Base-by-base conservation (phyloP, 2,888 invertebrate species). In the Rhagonycha fulva region DNA sequence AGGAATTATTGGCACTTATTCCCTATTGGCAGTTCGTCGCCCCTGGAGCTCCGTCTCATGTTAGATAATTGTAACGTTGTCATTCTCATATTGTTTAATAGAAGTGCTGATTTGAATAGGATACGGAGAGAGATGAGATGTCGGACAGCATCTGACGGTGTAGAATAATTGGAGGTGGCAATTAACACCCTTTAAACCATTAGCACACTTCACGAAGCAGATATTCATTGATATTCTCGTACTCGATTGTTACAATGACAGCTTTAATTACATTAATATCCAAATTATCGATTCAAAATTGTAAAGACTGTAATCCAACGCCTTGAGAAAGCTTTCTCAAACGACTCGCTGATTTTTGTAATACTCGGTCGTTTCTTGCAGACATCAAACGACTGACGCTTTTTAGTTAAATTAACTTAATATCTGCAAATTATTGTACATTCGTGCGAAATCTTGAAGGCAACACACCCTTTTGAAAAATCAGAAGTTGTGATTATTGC, bases 181-280 rank as follows among this genome's bases (percentile, higher is more conserved):
- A 81, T 81, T 81, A 81, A 80, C 80, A 79, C 79, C 79, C 77
- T 81, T 79, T 79, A 78, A 79, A 76, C 80, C 78, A 80, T 79
- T 72, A 76, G 78, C 76, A 72, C 72, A 77, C 72, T 75, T 77
- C 77, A 77, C 72, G 75, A 70, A 75, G 75, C 77, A 75, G 72
- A 75, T 77, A 75, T 72, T 72, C 75, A 77, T 77, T 77, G 77
- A 77, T 74, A 77, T 74, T 72, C 74, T 61, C 69, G 61, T 71
- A 69, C 67, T 32, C 63, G 71, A 77, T 74, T 74, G 77, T 77
- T 77, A 26, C 60, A 74, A 74, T 74, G 74, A 74, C 77, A 74
- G 74, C 68, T 74, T 74, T 77, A 77, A 77, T 74, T 71, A 72
- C 74, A 74, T 77, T 77, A 76, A 74, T 77, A 77, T 74, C 69